Percentiles rank a stretch among this genome's conserved stretches.
Evolutionary conservation across 1,140 invertebrate genomes (phyloP).

Genomic region (Chionoecetes opilio): DNA sequence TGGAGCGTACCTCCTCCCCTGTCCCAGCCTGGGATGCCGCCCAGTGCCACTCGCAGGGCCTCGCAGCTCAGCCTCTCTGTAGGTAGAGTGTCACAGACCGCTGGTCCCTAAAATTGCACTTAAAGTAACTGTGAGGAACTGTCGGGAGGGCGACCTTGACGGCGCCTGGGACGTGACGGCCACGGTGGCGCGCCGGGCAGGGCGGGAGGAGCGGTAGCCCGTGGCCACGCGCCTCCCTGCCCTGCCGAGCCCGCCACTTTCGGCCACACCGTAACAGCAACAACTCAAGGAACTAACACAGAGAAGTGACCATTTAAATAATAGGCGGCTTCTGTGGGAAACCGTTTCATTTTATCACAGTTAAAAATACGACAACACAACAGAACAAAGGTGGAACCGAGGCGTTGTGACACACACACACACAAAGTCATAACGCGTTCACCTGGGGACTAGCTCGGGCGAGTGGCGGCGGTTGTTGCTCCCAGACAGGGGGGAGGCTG

Average conservation of each 20-base stretch:
- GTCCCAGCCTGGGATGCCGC: constrained; percentile 28
- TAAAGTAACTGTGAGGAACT: constrained; percentile 80
- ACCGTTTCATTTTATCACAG: constrained; percentile 77
- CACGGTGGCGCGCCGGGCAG: constrained; percentile 51
- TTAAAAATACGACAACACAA: constrained; percentile 80
- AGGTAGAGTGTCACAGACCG: constrained; percentile 78
- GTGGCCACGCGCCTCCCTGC: constrained; percentile 15
- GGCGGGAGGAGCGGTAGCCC: too few species aligned
- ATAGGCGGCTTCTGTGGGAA: constrained; percentile 73
- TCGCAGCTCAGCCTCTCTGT: constrained; percentile 68
- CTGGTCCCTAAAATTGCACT: constrained; percentile 80
- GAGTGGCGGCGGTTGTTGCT: constrained; percentile 72
- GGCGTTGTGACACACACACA: constrained; percentile 71
- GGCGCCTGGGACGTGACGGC: constrained; percentile 70
- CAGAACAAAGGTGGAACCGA: constrained; percentile 79
- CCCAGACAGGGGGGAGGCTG: constrained; percentile 66
- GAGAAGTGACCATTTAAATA: constrained; percentile 78
- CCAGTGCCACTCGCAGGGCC: constrained; percentile 54
- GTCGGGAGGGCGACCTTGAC: constrained; percentile 73
- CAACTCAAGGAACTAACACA: constrained; percentile 80
- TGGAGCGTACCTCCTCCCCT: constrained; percentile 9
- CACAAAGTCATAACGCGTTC: constrained; percentile 75
- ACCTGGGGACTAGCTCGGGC: constrained; percentile 74
- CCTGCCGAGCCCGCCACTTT: constrained; percentile 67
- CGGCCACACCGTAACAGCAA: constrained; percentile 74